Conservation (phyloP, 2,888 invertebrate species). For the Pollenia amentaria region DNA sequence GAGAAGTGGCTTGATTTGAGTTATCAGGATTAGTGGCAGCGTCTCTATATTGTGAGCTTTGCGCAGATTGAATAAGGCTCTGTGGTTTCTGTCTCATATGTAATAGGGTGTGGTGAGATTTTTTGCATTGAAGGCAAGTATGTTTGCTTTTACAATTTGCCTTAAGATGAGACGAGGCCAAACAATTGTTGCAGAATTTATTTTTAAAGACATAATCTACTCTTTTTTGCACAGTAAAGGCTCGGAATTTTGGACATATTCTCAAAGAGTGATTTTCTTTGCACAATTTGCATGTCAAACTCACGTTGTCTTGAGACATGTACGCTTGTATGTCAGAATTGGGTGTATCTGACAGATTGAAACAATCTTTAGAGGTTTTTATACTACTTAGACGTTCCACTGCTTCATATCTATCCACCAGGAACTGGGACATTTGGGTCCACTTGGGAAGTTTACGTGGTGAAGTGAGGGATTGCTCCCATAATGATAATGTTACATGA, state of each 20-base stretch:
- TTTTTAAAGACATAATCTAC: slow-evolving; percentile 22
- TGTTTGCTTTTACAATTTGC: background rate
- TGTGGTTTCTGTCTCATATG: background rate
- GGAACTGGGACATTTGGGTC: slow-evolving; percentile 32
- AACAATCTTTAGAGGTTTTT: background rate
- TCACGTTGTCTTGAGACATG: background rate
- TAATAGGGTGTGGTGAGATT: too few relatives aligned
- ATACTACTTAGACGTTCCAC: slow-evolving; percentile 18
- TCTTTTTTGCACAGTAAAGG: background rate
- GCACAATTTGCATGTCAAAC: background rate
- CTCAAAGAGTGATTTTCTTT: background rate
- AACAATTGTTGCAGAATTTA: slow-evolving; percentile 38
- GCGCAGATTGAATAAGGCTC: too few relatives aligned
- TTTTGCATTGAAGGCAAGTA: too few relatives aligned
- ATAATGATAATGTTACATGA: background rate
- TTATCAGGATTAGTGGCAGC: too few relatives aligned
- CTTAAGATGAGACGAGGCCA: background rate
- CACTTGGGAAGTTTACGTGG: too few relatives aligned
- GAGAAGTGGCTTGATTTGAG: background rate
- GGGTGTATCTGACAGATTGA: background rate
- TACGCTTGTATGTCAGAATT: background rate
- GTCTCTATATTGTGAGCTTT: too few relatives aligned
- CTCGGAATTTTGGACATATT: background rate
- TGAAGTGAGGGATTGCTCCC: background rate
- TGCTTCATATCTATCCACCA: background rate